phyloP scores from a whole-genome alignment of 2,888 invertebrate genomes.

The Ellobium chinense region DNA sequence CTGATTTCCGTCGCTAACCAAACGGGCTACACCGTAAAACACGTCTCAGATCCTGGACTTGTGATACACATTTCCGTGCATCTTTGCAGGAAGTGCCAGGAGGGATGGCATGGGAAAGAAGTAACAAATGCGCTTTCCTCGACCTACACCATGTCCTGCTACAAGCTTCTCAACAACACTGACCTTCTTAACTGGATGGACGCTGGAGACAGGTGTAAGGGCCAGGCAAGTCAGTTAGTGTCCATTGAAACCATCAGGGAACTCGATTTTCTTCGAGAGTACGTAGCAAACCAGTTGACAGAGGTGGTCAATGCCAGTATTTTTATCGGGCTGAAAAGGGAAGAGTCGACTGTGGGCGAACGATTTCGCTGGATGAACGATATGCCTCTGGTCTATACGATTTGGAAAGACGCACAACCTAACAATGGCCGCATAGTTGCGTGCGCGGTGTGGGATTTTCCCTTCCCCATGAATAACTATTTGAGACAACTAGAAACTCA shows the following conservation, averaged over 20 bases:
- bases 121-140: too few species aligned
- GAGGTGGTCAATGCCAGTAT: background rate
- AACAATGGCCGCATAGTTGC: background rate
- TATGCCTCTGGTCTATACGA: background rate
- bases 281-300: background rate
- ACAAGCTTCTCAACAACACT: background rate
- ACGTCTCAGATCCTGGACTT: too few species aligned
- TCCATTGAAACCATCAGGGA: constrained; percentile 5
- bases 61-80: too few species aligned
- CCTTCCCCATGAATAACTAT: background rate
- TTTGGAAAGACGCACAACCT: background rate
- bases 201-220: background rate
- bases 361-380: constrained; percentile 11
- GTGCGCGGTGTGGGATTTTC: background rate
- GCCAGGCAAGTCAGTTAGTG: background rate
- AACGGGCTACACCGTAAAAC: too few species aligned
- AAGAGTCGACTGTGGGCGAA: background rate
- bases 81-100: background rate
- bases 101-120: too few species aligned
- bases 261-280: background rate
- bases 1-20: too few species aligned
- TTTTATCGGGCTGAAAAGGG: background rate
- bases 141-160: background rate
- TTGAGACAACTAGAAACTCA: background rate
- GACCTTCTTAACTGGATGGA: constrained; percentile 1